Percentiles rank a stretch among this genome's conserved stretches.
Evolutionary conservation across 1,140 invertebrate genomes (phyloP).

Genomic region (Hylaeus volcanicus): DNA sequence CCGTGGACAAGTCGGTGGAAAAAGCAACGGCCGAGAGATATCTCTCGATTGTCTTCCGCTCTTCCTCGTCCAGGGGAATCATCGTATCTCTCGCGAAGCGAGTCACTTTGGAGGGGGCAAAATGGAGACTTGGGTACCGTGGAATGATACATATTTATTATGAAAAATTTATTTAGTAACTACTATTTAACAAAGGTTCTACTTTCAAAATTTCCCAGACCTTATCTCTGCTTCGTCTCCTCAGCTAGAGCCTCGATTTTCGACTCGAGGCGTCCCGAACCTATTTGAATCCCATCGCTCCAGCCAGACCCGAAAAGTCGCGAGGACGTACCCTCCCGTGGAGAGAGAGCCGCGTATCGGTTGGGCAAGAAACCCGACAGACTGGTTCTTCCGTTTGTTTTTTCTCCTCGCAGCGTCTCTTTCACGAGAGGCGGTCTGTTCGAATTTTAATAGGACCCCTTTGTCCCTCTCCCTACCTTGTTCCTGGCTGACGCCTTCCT

Average conservation of each 20-base stretch:
- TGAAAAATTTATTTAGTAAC: no score
- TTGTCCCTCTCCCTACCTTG: constrained; percentile 9
- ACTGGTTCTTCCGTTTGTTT: constrained; percentile 55
- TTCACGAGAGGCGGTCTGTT: constrained; percentile 26
- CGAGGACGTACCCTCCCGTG: constrained; percentile 38
- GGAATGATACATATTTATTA: no score
- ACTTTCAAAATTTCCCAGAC: no score
- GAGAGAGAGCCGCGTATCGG: background rate
- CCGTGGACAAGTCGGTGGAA: background rate
- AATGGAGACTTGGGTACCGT: background rate
- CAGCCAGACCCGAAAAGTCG: constrained; percentile 27
- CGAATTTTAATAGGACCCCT: constrained; percentile 50
- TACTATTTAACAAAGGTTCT: no score
- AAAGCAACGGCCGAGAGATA: background rate
- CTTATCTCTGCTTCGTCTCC: no score
- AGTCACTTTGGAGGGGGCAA: background rate
- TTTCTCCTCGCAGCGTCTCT: constrained; percentile 32
- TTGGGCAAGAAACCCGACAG: constrained; percentile 58
- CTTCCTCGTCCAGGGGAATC: constrained; percentile 1
- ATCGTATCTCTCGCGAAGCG: constrained; percentile 16
- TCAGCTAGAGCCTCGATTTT: no score
- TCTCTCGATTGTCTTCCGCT: constrained; percentile 38
- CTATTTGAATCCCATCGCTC: no score
- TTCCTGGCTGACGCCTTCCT: constrained; percentile 9
- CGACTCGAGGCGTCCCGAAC: no score